Conservation (phyloP, 2,113 vertebrate genomes). For the Natator depressus region DNA sequence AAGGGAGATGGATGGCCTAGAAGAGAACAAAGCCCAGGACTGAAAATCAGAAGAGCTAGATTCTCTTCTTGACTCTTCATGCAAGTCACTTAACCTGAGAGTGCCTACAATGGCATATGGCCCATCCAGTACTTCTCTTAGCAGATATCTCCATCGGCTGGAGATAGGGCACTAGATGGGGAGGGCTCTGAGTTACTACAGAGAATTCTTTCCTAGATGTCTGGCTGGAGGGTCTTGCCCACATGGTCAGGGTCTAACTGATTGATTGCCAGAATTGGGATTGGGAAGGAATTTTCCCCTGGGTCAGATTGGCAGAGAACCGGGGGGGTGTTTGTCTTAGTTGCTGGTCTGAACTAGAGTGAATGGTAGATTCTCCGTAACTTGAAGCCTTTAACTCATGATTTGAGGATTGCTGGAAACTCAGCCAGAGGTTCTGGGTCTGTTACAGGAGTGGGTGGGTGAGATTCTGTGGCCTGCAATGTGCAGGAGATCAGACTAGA, state of each 20-base stretch:
- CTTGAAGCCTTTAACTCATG: neutral
- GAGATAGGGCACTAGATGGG: neutral
- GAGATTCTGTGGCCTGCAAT: neutral
- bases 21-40: neutral
- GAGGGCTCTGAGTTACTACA: neutral
- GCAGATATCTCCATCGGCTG: neutral
- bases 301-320: neutral
- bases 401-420: neutral
- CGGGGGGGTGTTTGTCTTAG: too few relatives aligned
- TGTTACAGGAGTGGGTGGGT: neutral
- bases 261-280: neutral
- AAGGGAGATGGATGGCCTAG: neutral
- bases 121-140: neutral
- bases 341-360: neutral
- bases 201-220: neutral
- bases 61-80: neutral
- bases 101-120: neutral
- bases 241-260: neutral
- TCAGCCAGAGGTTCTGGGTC: neutral
- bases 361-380: neutral
- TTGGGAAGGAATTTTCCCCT: neutral
- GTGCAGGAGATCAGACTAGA: neutral
- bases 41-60: neutral
- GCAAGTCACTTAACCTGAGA: neutral
- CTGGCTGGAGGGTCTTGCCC: neutral